phyloP scores from a whole-genome alignment of 2,888 invertebrate species.

The Stenolophus ochropezus region DNA sequence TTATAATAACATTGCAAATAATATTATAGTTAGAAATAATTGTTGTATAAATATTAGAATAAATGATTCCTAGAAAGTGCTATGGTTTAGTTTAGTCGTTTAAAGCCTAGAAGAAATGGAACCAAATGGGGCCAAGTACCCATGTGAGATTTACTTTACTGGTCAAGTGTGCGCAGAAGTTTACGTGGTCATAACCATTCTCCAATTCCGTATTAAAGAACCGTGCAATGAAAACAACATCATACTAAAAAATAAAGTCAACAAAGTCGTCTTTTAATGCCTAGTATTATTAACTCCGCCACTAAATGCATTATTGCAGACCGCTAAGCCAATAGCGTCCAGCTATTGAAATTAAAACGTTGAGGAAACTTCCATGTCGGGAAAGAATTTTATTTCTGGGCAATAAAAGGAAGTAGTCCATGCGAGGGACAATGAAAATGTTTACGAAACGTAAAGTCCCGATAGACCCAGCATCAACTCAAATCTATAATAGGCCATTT shows the following conservation, averaged over 20 bases:
- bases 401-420: conserved; percentile 26
- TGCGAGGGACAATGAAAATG: conserved; percentile 37
- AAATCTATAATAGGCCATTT: conserved; percentile 40
- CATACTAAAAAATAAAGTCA: not conserved
- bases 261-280: not conserved
- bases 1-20: too few species aligned
- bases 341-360: conserved; percentile 30
- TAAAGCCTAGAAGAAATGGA: too few species aligned
- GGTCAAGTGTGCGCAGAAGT: not conserved
- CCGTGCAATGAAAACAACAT: not conserved
- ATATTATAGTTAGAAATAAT: too few species aligned
- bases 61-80: too few species aligned
- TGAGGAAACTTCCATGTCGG: conserved; percentile 11
- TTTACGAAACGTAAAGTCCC: conserved; percentile 33
- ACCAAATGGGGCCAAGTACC: too few species aligned
- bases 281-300: not conserved
- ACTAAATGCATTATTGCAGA: not conserved
- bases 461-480: conserved; percentile 13
- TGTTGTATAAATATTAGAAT: too few species aligned
- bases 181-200: not conserved
- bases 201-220: not conserved
- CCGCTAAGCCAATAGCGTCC: not conserved
- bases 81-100: too few species aligned
- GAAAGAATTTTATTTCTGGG: conserved; percentile 41
- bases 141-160: too few species aligned